Evolutionary conservation across 2,797 vertebrate species (phyloP), one percentile per base, ranked within the genome.

Genomic region (Oophaga sylvatica): DNA sequence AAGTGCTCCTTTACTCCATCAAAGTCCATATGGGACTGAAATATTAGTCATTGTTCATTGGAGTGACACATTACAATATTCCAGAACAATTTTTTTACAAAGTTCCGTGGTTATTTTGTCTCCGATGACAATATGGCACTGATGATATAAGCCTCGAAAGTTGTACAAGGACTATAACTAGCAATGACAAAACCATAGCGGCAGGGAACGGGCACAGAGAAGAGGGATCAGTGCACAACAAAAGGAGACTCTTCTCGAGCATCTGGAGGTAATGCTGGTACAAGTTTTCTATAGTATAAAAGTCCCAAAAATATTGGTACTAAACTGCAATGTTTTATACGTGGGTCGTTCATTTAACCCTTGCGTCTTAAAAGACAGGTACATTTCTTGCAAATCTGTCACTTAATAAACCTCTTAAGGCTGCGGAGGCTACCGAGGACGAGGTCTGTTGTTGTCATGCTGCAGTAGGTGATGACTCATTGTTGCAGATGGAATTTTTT

Each of bases 381-480:
- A 9, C 3, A 81, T 26, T 26, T 1, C 60, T 22, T 63, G 13
- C 2, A 31, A 16, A 8, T 45, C 53, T 59, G 78, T 90, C 45
- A 75, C 91, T 15, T 91, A 89, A 89, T 90, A 90, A 88, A 53
- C 63, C 87, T 90, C 80, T 87, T 90, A 92, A 79, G 78, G 62
- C 88, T 92, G 89, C 88, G 86, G 87, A 84, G 90, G 63, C 87
- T 85, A 88, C 82, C 62, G 57, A 84, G 78, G 73, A 91, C 89
- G 80, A 90, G 80, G 48, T 26, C 81, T 85, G 81, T 82, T 86
- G 65, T 92, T 90, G 81, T 90, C 75, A 76, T 88, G 88, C 91
- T 92, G 94, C 95, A 94, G 91, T 91, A 90, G 82, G 77, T 73
- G 91, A 90, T 94, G 94, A 94, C 93, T 96, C 94, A 93, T 91